phyloP scores from a whole-genome alignment of 2,888 invertebrate genomes.

The Lobophora halterata region DNA sequence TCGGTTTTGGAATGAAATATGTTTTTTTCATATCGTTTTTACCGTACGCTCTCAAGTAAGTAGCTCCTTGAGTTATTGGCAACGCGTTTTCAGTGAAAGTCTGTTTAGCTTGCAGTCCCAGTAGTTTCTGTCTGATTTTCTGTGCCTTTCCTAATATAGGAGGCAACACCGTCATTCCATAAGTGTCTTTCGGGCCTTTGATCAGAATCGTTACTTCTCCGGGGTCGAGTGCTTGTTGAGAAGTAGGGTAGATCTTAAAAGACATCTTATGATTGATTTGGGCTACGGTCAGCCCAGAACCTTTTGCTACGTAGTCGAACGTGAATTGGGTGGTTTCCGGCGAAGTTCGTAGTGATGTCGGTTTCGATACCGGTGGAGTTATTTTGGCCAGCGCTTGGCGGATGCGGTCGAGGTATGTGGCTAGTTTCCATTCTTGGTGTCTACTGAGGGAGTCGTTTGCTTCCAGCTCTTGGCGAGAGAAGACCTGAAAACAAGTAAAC shows the following conservation, averaged over 20 bases:
- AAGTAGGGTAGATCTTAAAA: constrained; percentile 81
- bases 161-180: constrained; percentile 67
- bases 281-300: constrained; percentile 81
- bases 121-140: constrained; percentile 64
- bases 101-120: constrained; percentile 61
- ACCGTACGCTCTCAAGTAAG: constrained; percentile 67
- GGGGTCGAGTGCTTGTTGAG: constrained; percentile 71
- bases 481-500: constrained; percentile 68
- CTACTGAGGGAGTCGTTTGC: constrained; percentile 67
- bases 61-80: constrained; percentile 69
- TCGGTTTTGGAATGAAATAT: constrained; percentile 70
- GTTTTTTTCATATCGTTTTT: constrained; percentile 73
- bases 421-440: constrained; percentile 79
- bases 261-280: constrained; percentile 77
- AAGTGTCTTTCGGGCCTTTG: constrained; percentile 70
- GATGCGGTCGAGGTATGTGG: constrained; percentile 74
- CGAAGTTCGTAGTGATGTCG: constrained; percentile 56
- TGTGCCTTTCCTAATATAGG: constrained; percentile 73
- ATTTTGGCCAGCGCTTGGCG: constrained; percentile 68
- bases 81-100: constrained; percentile 61
- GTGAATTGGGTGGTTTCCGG: constrained; percentile 64
- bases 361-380: constrained; percentile 63
- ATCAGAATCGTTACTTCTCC: constrained; percentile 73
- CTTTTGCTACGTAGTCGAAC: constrained; percentile 80
- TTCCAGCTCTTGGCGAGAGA: constrained; percentile 79